phyloP scores from a whole-genome alignment of 2,888 invertebrate genomes.

The Chelonus formosanus region DNA sequence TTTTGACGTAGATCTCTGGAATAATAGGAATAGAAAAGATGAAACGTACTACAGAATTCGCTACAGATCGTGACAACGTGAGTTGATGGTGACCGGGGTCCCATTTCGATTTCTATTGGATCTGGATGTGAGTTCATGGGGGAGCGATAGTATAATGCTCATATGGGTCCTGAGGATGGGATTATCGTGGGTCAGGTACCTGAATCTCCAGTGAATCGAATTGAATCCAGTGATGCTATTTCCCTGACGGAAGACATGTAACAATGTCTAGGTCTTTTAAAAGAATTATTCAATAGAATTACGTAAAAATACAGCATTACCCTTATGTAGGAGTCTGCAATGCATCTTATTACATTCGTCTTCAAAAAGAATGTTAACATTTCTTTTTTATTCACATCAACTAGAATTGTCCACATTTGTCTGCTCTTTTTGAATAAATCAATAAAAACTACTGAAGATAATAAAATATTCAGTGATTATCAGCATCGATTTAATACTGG shows the following conservation, averaged over 20 bases:
- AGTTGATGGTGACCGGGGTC: background rate
- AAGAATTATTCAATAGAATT: conserved; percentile 48
- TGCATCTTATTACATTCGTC: no score
- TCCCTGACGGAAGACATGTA: conserved; percentile 31
- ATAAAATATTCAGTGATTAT: no score
- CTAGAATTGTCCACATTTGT: no score
- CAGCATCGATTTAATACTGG: no score
- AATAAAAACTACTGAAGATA: no score
- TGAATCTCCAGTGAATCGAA: conserved; percentile 42
- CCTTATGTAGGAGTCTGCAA: no score
- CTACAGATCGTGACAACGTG: conserved; percentile 16
- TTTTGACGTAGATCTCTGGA: background rate
- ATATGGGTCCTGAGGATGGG: conserved; percentile 53
- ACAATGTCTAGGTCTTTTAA: conserved; percentile 33
- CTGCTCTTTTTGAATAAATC: no score
- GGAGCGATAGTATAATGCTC: conserved; percentile 37
- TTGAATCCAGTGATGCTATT: conserved; percentile 13
- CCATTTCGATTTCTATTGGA: conserved; percentile 1
- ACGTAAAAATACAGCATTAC: conserved; percentile 46
- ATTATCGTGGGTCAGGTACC: conserved; percentile 64
- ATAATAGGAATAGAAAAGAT: background rate
- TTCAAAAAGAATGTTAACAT: no score
- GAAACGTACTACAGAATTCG: conserved; percentile 9
- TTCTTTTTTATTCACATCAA: no score
- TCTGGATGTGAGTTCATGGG: conserved; percentile 47